Percentiles rank a stretch among this genome's conserved stretches.
Conservation (phyloP, 2,113 vertebrate species). For the Ophthalmolycus amberensis region DNA sequence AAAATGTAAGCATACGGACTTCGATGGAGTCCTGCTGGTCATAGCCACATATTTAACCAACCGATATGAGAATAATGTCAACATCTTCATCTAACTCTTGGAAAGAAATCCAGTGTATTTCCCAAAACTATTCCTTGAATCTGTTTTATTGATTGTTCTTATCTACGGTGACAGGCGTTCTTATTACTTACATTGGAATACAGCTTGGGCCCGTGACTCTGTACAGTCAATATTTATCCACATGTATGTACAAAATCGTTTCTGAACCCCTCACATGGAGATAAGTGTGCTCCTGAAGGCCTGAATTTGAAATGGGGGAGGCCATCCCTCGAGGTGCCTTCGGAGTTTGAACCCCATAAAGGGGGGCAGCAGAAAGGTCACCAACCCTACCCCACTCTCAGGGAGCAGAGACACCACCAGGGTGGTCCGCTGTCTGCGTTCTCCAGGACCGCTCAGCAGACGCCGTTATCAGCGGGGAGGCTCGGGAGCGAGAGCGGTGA, state of each 20-base stretch:
- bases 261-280: not conserved
- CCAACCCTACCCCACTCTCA: constrained; percentile 16
- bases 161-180: not conserved
- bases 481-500: constrained; percentile 45
- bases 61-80: not conserved
- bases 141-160: not conserved
- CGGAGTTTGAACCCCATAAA: constrained; percentile 11
- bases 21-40: no score
- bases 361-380: constrained; percentile 49
- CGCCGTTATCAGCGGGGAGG: constrained; percentile 52
- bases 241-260: not conserved
- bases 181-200: not conserved
- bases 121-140: not conserved
- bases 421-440: constrained; percentile 27
- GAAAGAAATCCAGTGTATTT: not conserved
- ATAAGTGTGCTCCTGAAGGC: constrained; percentile 10
- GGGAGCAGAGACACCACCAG: constrained; percentile 27
- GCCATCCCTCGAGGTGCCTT: constrained; percentile 25
- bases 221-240: not conserved
- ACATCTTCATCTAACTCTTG: not conserved
- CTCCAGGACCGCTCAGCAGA: constrained; percentile 44
- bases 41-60: not conserved
- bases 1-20: no score
- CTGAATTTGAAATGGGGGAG: constrained; percentile 7
- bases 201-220: not conserved